Conservation (phyloP, 35 echinoderm and acorn worm species). For the Hemicentrotus pulcherrimus region DNA sequence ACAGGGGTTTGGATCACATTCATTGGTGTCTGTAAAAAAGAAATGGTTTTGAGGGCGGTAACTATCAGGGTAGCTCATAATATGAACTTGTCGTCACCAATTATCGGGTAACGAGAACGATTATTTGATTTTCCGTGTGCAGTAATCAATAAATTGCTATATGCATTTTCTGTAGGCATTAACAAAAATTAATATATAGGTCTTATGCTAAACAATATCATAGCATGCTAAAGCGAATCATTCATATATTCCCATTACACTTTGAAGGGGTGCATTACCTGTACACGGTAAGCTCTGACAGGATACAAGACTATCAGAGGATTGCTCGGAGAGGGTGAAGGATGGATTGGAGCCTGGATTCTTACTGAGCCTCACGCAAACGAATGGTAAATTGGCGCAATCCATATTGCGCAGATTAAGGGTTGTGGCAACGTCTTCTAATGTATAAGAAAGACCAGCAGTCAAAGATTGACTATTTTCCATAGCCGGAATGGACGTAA, state of each 20-base stretch:
- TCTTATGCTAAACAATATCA: not conserved
- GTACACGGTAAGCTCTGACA: not conserved
- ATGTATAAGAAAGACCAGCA: not conserved
- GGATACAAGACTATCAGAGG: not conserved
- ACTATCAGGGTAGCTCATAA: too few species aligned
- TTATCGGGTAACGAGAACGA: too few species aligned
- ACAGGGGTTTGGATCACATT: slow-evolving; percentile 54
- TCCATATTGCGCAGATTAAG: not conserved
- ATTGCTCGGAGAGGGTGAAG: not conserved
- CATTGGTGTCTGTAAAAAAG: slow-evolving; percentile 52
- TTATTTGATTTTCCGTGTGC: not conserved
- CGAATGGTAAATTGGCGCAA: not conserved
- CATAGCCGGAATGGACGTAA: not conserved
- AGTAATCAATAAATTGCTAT: not conserved
- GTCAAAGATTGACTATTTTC: slow-evolving; percentile 13
- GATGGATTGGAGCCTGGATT: not conserved
- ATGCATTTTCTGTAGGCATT: not conserved
- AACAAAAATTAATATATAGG: not conserved
- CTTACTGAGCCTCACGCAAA: slow-evolving; percentile 17
- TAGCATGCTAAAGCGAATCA: not conserved
- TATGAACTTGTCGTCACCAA: too few species aligned
- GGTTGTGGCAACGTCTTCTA: not conserved
- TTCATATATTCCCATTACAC: not conserved
- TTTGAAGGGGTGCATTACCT: not conserved
- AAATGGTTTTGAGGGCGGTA: not conserved